phyloP scores from a whole-genome alignment of 2,113 vertebrate species.

The Rhea pennata region DNA sequence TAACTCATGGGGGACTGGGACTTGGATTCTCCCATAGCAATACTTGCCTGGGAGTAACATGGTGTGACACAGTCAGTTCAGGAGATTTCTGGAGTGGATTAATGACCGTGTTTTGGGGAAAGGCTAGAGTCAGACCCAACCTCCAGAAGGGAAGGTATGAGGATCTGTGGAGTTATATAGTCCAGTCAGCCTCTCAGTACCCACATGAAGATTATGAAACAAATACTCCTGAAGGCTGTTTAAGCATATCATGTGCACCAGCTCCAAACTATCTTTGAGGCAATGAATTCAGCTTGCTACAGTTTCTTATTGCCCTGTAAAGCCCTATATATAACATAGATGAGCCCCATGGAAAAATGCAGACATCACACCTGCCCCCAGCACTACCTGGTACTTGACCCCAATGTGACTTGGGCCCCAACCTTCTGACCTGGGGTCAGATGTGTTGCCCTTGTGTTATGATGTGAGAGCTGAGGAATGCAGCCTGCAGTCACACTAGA shows the following conservation, averaged over 20 bases:
- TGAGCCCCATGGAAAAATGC: neutral
- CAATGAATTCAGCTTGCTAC: fast-evolving
- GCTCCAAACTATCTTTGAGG: neutral
- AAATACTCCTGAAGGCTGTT: neutral
- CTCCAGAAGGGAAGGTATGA: neutral
- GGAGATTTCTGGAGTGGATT: no score
- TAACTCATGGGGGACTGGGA: neutral
- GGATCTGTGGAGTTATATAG: fast-evolving
- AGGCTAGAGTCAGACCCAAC: no score
- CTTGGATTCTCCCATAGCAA: no score
- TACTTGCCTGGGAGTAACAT: fast-evolving
- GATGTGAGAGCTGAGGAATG: neutral
- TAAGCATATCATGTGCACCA: fast-evolving
- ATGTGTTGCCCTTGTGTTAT: neutral
- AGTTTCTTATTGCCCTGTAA: no score
- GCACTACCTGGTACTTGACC: neutral
- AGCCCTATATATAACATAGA: neutral
- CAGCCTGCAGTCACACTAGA: neutral
- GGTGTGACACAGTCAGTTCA: fast-evolving
- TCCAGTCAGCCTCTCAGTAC: fast-evolving
- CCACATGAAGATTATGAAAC: fast-evolving
- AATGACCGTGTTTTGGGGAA: neutral
- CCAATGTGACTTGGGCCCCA: neutral
- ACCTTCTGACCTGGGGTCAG: neutral
- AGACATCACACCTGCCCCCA: neutral